Base-by-base conservation (phyloP, 2,797 vertebrate species). In the Platalea minor region DNA sequence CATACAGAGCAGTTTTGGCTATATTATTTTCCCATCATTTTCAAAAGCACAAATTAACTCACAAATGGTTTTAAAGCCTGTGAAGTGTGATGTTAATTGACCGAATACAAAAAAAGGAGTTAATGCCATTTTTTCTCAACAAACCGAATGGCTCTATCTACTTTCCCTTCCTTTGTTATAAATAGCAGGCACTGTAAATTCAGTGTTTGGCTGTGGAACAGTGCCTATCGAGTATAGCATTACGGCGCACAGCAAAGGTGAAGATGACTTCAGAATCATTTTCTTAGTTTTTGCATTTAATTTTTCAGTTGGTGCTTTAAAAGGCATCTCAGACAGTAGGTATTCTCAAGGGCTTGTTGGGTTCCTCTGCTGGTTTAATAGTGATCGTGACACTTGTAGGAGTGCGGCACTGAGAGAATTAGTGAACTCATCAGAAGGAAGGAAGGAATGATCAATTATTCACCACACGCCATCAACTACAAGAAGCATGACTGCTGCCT, bases 401-500 rank as follows among this genome's bases (percentile, higher is more conserved):
- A 95, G 56, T 43, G 83, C 20, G 65, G 89, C 95, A 91, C 92
- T 94, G 95, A 93, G 96, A 96, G 97, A 97, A 97, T 97, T 96
- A 97, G 97, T 94, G 97, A 97, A 95, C 59, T 93, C 89, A 17
- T 90, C 89, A 95, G 91, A 92, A 57, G 50, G 81, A 94, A 93
- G 90, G 78, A 91, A 88, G 80, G 61, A 78, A 37, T 85, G 95
- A 97, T 98, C 97, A 98, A 94, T 98, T 98, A 98, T 98, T 98
- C 97, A 97, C 97, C 86, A 88, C 95, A 97, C 0, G 35, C 95
- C 68, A 95, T 91, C 93, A 89, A 56, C 82, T 91, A 94, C 92
- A 88, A 93, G 96, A 87, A 89, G 85, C 80, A 56, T 69, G 96
- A 95, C 92, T 97, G 94, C 91, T 46, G 41, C 86, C 72, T 91